Evolutionary conservation across 2,888 invertebrate genomes (phyloP).

Genomic region (Nineta flava): DNA sequence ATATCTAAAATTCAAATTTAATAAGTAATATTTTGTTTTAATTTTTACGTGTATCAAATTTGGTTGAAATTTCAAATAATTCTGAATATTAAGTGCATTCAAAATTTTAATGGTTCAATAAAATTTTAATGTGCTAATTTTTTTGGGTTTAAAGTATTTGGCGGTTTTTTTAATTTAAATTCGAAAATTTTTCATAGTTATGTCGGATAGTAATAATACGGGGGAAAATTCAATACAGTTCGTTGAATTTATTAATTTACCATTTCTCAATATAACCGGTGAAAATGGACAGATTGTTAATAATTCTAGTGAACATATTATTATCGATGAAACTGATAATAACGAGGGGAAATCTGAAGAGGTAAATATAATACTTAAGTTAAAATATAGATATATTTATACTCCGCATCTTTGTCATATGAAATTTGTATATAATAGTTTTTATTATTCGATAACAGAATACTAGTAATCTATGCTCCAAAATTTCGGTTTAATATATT

Average conservation of each 20-base stretch:
- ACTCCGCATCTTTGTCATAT: no score
- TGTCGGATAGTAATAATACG: not conserved
- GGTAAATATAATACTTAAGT: no score
- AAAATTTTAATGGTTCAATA: no score
- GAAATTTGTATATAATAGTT: no score
- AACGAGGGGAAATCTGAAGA: not conserved
- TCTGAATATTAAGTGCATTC: no score
- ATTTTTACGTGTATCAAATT: not conserved
- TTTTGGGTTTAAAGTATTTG: no score
- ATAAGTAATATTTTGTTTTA: not conserved
- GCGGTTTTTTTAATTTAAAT: not conserved
- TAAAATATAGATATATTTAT: no score
- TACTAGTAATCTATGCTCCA: no score
- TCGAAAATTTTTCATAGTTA: not conserved
- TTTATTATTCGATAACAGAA: no score
- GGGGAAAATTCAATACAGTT: not conserved
- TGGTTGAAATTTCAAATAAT: no score
- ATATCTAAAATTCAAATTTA: not conserved
- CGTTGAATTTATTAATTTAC: constrained; percentile 1
- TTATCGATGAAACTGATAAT: not conserved
- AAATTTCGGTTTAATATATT: no score
- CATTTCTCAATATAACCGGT: not conserved
- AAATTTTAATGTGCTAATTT: no score
- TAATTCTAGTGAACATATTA: not conserved
- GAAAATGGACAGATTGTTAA: not conserved